Base-by-base conservation (phyloP, 1,140 invertebrate species). In the Drosophila varians region DNA sequence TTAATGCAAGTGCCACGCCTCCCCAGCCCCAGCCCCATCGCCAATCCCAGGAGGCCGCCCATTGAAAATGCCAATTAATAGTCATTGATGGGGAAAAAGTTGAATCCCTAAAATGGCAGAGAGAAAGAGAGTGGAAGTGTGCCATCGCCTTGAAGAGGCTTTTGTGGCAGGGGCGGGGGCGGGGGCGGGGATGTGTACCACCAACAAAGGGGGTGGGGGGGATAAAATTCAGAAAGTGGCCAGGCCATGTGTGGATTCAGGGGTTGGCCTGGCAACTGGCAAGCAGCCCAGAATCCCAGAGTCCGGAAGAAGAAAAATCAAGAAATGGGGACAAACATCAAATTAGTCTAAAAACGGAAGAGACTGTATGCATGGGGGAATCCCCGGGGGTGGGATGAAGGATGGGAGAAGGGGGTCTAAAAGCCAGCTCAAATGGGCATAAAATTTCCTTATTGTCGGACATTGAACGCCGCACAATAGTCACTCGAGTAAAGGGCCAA, bases 51-150 rank as follows among this genome's bases (percentile, higher is more conserved):
- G n/a, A n/a, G n/a, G n/a, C 31, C 28, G 19, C 21, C 54, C 72
- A 56, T 42, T 34, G 69, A 83, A 75, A 62, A 83, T 62, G 71
- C 80, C 80, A 84, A 84, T 84, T 84, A 84, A 84, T 84, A 80
- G 76, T 79, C 80, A 86, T 84, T 84, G 80, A 86, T 84, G 80
- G 80, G 73, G n/a, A n/a, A 84, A 84, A 86, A 69, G 68, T 77
- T 74, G 70, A 45, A 46, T 38, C 47, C 57, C 38, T 2, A 42
- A 16, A 19, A n/a, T n/a, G n/a, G n/a, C n/a, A 7, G 38, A 19
- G 38, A 19, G 38, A 45, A 46, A 58, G 42, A n/a, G 42, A 49
- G 46, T 72, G 66, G 78, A 83, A 83, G 79, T 83, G 79, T 72
- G 70, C 64, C 74, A 26, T 45, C 38, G 55, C 54, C 61, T 74